phyloP scores from a whole-genome alignment of 1,140 invertebrate genomes.

The Chrysoperla carnea region DNA sequence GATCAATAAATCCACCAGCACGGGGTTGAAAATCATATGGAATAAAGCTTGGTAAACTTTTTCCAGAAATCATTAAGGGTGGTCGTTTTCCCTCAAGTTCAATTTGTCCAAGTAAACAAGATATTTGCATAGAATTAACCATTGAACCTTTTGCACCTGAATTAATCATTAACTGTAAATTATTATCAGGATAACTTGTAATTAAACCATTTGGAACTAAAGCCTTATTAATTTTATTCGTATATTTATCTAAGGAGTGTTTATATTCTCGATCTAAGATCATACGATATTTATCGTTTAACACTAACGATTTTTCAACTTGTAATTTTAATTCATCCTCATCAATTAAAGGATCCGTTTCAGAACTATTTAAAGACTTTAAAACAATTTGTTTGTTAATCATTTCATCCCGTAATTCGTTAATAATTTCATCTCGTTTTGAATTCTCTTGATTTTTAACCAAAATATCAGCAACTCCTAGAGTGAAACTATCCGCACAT shows the following conservation, averaged over 20 bases:
- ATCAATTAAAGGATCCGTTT: too few species aligned
- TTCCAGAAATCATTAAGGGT: conserved; percentile 84
- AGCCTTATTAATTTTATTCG: conserved; percentile 78
- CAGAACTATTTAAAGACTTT: too few species aligned
- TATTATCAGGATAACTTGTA: conserved; percentile 82
- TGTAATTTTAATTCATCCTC: conserved; percentile 8
- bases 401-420: conserved; percentile 29
- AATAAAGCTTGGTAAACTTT: conserved; percentile 83
- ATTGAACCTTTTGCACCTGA: conserved; percentile 96
- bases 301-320: too few species aligned
- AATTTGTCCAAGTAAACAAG: conserved; percentile 91
- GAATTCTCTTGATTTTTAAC: conserved; percentile 52
- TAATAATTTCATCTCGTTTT: conserved; percentile 52
- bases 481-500: conserved; percentile 68
- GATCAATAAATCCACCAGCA: conserved; percentile 91
- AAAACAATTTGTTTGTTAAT: too few species aligned
- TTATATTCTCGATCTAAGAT: conserved; percentile 70
- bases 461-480: conserved; percentile 91
- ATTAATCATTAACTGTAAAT: conserved; percentile 93
- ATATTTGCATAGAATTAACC: conserved; percentile 96
- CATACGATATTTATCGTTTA: too few species aligned
- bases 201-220: conserved; percentile 50
- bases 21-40: conserved; percentile 78
- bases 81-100: conserved; percentile 96
- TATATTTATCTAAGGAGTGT: conserved; percentile 56